These are phyloP conservation scores for Dicaeum eximium DNA, from an alignment of 2,113 vertebrate genomes.

Conservation along the genomic window DNA sequence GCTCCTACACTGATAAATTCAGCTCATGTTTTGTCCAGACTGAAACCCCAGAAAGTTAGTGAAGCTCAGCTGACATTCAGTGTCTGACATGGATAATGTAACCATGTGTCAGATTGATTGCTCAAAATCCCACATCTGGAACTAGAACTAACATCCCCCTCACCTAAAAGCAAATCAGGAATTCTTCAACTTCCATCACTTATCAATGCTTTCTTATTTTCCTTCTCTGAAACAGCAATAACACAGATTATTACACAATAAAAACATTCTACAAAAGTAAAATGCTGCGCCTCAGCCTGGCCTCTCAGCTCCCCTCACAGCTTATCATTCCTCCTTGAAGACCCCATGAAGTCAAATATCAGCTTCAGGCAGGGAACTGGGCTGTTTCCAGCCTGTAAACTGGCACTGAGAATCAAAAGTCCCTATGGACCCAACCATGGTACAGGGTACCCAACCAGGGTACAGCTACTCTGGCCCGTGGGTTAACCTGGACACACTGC, in stretches of 20 bases:
- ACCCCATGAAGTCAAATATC: rapidly evolving
- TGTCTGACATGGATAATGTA: background rate
- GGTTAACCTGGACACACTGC: background rate
- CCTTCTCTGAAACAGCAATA: background rate
- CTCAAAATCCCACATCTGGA: background rate
- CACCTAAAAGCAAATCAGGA: background rate
- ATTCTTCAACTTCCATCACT: background rate
- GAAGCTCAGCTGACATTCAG: background rate
- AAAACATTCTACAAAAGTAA: background rate
- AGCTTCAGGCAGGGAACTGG: background rate
- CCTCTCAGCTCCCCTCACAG: background rate
- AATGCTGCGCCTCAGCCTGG: background rate
- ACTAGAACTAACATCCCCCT: background rate
- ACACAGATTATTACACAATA: background rate
- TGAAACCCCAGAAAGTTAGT: background rate
- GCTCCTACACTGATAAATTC: background rate
- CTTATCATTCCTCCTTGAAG: background rate
- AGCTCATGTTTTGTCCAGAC: background rate
- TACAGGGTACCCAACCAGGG: no score
- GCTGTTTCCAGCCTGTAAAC: background rate
- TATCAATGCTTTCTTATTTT: background rate
- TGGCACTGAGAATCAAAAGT: background rate
- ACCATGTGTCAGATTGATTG: background rate
- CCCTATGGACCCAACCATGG: rapidly evolving
- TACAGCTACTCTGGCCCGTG: background rate